phyloP scores from a whole-genome alignment of 2,797 vertebrate species.

The Poecilia velifera region DNA sequence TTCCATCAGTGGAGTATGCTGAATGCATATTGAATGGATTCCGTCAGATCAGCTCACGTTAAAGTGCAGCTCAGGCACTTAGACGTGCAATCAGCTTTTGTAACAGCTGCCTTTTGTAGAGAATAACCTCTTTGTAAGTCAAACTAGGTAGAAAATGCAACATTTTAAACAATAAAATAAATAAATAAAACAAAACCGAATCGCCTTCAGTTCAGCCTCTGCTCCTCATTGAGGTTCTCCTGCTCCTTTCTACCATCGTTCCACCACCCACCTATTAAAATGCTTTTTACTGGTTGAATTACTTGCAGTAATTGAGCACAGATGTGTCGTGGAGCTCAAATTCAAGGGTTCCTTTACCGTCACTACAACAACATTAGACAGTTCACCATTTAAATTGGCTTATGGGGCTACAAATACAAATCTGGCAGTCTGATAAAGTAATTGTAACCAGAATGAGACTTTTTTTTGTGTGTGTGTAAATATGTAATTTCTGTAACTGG shows the following conservation, averaged over 20 bases:
- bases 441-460: background rate
- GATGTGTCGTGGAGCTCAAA: conserved; percentile 45
- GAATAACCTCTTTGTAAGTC: background rate
- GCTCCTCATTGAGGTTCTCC: conserved; percentile 19
- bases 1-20: conserved; percentile 19
- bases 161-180: background rate
- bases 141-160: background rate
- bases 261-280: conserved; percentile 45
- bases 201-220: conserved; percentile 24
- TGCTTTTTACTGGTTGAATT: conserved; percentile 49
- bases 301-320: conserved; percentile 60
- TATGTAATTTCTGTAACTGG: conserved; percentile 38
- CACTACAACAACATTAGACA: conserved; percentile 54
- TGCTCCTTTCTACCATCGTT: conserved; percentile 24
- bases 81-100: conserved; percentile 28
- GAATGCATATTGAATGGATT: conserved; percentile 50
- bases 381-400: conserved; percentile 34
- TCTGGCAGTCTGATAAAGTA: conserved; percentile 8
- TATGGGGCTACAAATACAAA: conserved; percentile 48
- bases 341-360: conserved; percentile 27
- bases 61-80: conserved; percentile 32
- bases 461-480: conserved; percentile 5
- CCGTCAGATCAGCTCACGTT: conserved; percentile 47
- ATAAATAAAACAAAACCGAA: conserved; percentile 10
- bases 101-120: background rate